Evolutionary conservation across 2,113 vertebrate species (phyloP), one percentile per base, ranked within the genome.

Genomic region (Paraplagusia blochii): DNA sequence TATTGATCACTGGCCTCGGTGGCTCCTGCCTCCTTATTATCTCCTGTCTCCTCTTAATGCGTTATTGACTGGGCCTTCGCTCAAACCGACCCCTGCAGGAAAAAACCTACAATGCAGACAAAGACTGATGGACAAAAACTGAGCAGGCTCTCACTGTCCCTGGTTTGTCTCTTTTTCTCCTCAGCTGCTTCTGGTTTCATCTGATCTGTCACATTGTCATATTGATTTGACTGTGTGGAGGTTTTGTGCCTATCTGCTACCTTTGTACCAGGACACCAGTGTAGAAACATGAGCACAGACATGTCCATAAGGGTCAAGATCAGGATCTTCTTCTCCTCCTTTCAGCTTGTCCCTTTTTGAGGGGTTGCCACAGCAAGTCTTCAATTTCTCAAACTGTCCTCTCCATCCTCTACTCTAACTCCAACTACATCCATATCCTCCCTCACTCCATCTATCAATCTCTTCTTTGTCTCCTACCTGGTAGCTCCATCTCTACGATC

Each of bases 1-100:
- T 61, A 82, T 77, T 61, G 82, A 81, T 80, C 69, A 22, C 35
- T 11, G 22, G 59, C 53, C 44, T 55, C 2, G 45, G 45, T 76
- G 38, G 0, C 7, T 10, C 44, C 53, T 18, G 44, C 38, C 49
- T 62, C 36, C 69, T 72, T 59, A 69, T 77, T 74, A 63, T 55
- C 65, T 59, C 50, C 50, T 52, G 66, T 66, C 62, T 40, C 38
- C 36, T 79, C 62, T 52, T 77, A 60, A 80, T 72, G 62, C 54
- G 50, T 57, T 69, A 80, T 80, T 34, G 63, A 80, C 61, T 61
- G 16, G 42, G 17, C 53, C 18, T 52, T 80, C 71, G 58, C 43
- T 74, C 72, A 64, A 29, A 1, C 35, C 58, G 68, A 64, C 38
- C 14, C 43, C 57, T 61, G 35, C 9, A 12, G 36, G 62, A 33